phyloP scores from a whole-genome alignment of 1,140 invertebrate species.

The Drosophila seguyi region DNA sequence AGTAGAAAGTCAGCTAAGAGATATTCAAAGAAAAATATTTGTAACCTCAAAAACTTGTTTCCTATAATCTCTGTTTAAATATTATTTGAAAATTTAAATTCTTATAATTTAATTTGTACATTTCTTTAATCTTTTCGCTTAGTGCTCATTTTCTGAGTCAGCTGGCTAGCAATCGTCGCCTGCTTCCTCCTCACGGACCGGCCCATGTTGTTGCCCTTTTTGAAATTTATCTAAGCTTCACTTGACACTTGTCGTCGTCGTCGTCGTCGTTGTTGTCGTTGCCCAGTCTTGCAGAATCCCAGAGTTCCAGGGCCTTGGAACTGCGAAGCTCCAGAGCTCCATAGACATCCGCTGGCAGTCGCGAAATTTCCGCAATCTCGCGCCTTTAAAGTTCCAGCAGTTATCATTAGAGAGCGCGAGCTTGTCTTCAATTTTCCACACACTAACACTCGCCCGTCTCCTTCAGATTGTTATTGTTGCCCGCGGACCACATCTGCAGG shows the following conservation, averaged over 20 bases:
- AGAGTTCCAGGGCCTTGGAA: conserved; percentile 1
- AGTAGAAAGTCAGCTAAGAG: too few species aligned
- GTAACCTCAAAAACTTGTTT: neutral
- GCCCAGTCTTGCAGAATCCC: conserved; percentile 6
- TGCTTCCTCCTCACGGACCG: conserved; percentile 22
- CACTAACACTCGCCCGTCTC: conserved; percentile 29
- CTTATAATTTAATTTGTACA: neutral
- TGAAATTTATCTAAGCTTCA: conserved; percentile 82
- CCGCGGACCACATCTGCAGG: conserved; percentile 41
- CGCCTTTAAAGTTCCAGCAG: conserved; percentile 78
- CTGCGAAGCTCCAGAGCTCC: conserved; percentile 3
- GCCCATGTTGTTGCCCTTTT: conserved; percentile 77
- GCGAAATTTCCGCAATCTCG: conserved; percentile 77
- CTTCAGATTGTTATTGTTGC: conserved; percentile 50
- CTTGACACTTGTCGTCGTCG: conserved; percentile 76
- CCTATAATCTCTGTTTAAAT: neutral
- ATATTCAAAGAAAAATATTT: neutral
- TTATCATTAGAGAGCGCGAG: conserved; percentile 75
- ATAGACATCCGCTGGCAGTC: conserved; percentile 33
- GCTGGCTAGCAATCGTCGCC: conserved; percentile 37
- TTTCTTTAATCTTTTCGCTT: neutral
- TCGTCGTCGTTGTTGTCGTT: conserved; percentile 11
- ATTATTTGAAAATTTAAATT: neutral
- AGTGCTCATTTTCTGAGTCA: conserved; percentile 9
- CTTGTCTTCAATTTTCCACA: conserved; percentile 78